Conservation (phyloP, 2,797 vertebrate genomes). For the Halcyon badia region DNA sequence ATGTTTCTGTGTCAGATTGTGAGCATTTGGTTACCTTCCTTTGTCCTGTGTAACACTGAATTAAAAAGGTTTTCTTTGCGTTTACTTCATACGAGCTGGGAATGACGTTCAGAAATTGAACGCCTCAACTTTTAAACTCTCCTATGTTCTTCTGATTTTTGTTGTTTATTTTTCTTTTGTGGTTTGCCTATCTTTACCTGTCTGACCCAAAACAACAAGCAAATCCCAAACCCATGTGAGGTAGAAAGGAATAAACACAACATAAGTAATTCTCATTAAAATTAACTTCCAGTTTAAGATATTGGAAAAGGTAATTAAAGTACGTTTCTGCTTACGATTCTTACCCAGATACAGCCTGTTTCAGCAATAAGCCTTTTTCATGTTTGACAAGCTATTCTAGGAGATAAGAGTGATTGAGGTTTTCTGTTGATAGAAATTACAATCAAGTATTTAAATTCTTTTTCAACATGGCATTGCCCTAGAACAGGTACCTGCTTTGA, state of each 20-base stretch:
- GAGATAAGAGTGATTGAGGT: slow-evolving; percentile 57
- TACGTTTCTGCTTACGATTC: slow-evolving; percentile 16
- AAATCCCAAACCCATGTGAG: not conserved
- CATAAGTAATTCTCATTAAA: not conserved
- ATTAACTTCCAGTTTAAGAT: not conserved
- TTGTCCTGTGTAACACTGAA: not conserved
- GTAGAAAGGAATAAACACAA: not conserved
- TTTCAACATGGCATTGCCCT: not conserved
- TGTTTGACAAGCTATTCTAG: slow-evolving; percentile 42
- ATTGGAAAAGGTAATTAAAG: slow-evolving; percentile 44
- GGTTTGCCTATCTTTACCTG: not conserved
- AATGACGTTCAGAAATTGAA: not conserved
- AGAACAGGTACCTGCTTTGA: slow-evolving; percentile 3
- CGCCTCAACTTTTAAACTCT: not conserved
- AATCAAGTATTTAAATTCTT: slow-evolving; percentile 46
- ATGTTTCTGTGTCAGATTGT: fast-evolving
- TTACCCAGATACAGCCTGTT: slow-evolving; percentile 5
- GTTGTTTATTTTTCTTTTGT: not conserved
- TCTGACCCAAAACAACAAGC: not conserved
- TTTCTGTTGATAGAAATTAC: slow-evolving; percentile 37
- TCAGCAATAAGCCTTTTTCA: slow-evolving; percentile 20
- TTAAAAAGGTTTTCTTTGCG: not conserved
- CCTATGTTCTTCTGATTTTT: not conserved
- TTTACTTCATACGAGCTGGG: not conserved
- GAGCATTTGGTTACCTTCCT: not conserved